phyloP scores from a whole-genome alignment of 35 echinoderm and acorn worm species.

The Chiridota heheva region DNA sequence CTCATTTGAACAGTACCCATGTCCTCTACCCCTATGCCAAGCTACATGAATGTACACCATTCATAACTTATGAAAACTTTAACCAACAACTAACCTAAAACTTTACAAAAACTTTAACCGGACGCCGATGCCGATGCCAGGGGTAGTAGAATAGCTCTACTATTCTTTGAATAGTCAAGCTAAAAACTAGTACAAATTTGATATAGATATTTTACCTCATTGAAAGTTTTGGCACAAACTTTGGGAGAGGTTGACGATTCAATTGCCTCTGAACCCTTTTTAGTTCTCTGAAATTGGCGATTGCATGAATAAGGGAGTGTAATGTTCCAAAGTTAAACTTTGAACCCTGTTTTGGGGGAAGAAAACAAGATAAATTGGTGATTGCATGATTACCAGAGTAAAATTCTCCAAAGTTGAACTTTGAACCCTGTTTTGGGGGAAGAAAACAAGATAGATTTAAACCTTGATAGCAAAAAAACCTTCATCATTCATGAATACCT shows the following conservation, averaged over 20 bases:
- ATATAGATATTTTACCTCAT: slow-evolving; percentile 27
- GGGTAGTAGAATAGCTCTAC: too few relatives aligned
- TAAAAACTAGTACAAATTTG: background rate
- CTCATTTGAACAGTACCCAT: too few relatives aligned
- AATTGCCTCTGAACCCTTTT: slow-evolving; percentile 7
- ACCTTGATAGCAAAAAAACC: too few relatives aligned
- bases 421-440: slow-evolving; percentile 41
- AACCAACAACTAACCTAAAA: too few relatives aligned
- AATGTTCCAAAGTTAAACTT: slow-evolving; percentile 54
- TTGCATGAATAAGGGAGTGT: slow-evolving; percentile 36
- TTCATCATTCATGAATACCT: too few relatives aligned
- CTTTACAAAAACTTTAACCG: too few relatives aligned
- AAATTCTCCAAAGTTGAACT: slow-evolving; percentile 7
- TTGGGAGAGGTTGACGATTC: slow-evolving; percentile 27
- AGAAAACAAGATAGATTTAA: background rate
- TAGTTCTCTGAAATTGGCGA: slow-evolving; percentile 37
- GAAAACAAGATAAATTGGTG: background rate
- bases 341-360: slow-evolving; percentile 37
- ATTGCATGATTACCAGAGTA: background rate
- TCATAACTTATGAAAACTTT: too few relatives aligned
- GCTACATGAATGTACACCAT: too few relatives aligned
- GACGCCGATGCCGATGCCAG: too few relatives aligned
- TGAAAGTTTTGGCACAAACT: slow-evolving; percentile 35
- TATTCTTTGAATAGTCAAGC: background rate
- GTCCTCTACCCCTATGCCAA: too few relatives aligned